Conservation (phyloP, 2,113 vertebrate species). For the Nerophis ophidion region DNA sequence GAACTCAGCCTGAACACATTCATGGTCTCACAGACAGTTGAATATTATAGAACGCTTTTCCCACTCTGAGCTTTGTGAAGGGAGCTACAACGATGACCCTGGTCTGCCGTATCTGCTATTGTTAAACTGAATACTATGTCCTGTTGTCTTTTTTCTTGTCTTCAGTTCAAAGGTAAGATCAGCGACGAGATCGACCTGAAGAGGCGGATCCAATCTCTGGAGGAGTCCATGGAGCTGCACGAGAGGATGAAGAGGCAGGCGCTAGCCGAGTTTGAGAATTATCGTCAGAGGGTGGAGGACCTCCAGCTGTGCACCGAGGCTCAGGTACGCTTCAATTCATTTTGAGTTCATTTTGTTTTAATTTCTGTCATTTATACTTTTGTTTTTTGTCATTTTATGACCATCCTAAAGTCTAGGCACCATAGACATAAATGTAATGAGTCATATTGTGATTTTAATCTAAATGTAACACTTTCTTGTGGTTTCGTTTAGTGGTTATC, state of each 20-base stretch:
- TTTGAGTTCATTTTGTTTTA: background rate
- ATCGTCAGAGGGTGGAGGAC: constrained; percentile 92
- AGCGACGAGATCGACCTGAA: constrained; percentile 92
- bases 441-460: too few relatives aligned
- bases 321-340: constrained; percentile 41
- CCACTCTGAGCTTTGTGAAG: too few relatives aligned
- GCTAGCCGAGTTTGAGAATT: constrained; percentile 91
- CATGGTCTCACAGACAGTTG: too few relatives aligned
- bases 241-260: constrained; percentile 94
- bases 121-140: background rate
- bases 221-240: constrained; percentile 93
- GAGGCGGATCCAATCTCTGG: constrained; percentile 88
- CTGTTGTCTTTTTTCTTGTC: too few relatives aligned
- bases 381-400: background rate
- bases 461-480: too few relatives aligned
- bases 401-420: background rate
- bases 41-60: too few relatives aligned
- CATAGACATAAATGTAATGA: background rate
- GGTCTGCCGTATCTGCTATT: too few relatives aligned
- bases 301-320: constrained; percentile 95
- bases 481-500: too few relatives aligned
- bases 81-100: too few relatives aligned
- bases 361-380: background rate
- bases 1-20: too few relatives aligned
- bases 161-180: constrained; percentile 89